Evolutionary conservation across 2,888 invertebrate species (phyloP).

Genomic region (Melinaea menophilus): DNA sequence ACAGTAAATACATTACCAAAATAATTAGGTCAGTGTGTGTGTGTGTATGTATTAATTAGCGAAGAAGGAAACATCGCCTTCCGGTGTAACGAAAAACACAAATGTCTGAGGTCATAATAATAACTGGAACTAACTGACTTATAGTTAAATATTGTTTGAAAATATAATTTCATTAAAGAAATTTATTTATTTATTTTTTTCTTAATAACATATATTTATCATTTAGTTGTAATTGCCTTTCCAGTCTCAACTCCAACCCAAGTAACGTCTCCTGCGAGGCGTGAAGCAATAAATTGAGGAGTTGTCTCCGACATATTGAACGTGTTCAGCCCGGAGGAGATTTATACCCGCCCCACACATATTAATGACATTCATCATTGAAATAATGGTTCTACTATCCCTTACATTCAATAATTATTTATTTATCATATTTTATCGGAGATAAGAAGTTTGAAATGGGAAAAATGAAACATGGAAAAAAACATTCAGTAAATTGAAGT

Average conservation of each 20-base stretch:
- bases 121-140: too few relatives aligned
- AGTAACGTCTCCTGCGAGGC: constrained; percentile 19
- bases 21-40: background rate
- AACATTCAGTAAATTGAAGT: too few relatives aligned
- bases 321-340: background rate
- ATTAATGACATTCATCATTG: background rate
- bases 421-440: too few relatives aligned
- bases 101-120: background rate
- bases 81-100: background rate
- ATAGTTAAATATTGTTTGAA: too few relatives aligned
- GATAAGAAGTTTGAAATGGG: too few relatives aligned
- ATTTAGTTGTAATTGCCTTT: too few relatives aligned
- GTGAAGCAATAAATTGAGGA: constrained; percentile 31
- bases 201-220: too few relatives aligned
- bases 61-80: background rate
- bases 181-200: too few relatives aligned
- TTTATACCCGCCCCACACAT: background rate
- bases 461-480: too few relatives aligned
- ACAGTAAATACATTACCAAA: background rate
- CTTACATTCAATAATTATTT: background rate
- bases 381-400: background rate
- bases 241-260: too few relatives aligned
- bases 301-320: constrained; percentile 3
- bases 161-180: too few relatives aligned
- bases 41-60: background rate